Evolutionary conservation across 2,888 invertebrate genomes (phyloP).

Genomic region (Tetramorium bicarinatum): DNA sequence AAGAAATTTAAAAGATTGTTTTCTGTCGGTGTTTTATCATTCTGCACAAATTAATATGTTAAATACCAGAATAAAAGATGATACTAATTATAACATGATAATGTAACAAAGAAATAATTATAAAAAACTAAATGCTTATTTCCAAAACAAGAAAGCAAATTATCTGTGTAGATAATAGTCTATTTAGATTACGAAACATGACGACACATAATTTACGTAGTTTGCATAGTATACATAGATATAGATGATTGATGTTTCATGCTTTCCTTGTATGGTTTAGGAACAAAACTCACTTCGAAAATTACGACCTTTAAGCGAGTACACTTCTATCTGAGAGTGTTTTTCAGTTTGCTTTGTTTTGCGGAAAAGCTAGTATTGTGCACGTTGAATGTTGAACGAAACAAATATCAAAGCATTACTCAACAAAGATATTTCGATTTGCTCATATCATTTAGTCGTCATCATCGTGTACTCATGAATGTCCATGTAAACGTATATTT

Average conservation of each 20-base stretch:
- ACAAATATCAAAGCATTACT: slow-evolving; percentile 27
- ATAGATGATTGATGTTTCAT: slow-evolving; percentile 28
- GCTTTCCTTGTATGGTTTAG: not conserved
- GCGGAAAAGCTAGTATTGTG: slow-evolving; percentile 9
- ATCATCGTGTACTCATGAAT: slow-evolving; percentile 54
- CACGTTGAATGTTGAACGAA: not conserved
- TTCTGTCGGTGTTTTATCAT: not conserved
- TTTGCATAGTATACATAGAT: slow-evolving; percentile 22
- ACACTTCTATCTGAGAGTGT: slow-evolving; percentile 14
- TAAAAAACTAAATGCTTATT: slow-evolving; percentile 35
- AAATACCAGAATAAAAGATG: not conserved
- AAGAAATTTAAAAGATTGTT: slow-evolving; percentile 15
- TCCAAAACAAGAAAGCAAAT: not conserved
- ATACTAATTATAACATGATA: not conserved
- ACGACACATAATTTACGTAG: not conserved
- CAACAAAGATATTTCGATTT: slow-evolving; percentile 41
- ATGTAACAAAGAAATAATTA: slow-evolving; percentile 11
- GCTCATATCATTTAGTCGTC: slow-evolving; percentile 24
- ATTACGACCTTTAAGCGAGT: slow-evolving; percentile 16
- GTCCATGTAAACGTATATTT: slow-evolving; percentile 57
- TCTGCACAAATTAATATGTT: not conserved
- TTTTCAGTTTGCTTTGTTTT: slow-evolving; percentile 31
- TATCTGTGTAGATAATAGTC: not conserved
- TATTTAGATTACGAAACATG: slow-evolving; percentile 11
- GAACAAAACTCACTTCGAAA: slow-evolving; percentile 6